A percentile compares a stretch with the other conserved stretches of the same genome.
phyloP scores from a whole-genome alignment of 2,888 invertebrate species.

The Aleiodes leptofemur region DNA sequence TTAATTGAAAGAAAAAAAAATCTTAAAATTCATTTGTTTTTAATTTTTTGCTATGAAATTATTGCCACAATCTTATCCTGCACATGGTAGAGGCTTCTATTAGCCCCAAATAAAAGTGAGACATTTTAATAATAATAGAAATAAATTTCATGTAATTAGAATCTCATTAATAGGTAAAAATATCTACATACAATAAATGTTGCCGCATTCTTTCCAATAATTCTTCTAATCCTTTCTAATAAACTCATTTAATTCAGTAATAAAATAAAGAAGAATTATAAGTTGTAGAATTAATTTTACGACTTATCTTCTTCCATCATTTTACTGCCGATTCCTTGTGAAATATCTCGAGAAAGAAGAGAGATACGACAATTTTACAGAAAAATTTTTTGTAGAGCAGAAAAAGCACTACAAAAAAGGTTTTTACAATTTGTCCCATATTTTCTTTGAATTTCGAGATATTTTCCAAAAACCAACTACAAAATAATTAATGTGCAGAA shows the following conservation, averaged over 20 bases:
- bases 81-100: slow-evolving; percentile 61
- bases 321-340: too few species aligned
- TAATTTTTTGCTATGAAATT: slow-evolving; percentile 58
- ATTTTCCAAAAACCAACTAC: neutral
- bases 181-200: slow-evolving; percentile 30
- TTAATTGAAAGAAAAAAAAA: slow-evolving; percentile 52
- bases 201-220: neutral
- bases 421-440: too few species aligned
- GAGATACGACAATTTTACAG: too few species aligned
- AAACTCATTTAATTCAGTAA: too few species aligned
- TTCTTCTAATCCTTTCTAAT: too few species aligned
- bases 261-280: too few species aligned
- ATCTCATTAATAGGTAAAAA: slow-evolving; percentile 28
- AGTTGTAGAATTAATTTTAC: too few species aligned
- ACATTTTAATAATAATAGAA: slow-evolving; percentile 56
- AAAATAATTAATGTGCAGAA: neutral
- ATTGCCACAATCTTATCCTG: slow-evolving; percentile 70
- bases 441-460: too few species aligned
- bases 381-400: too few species aligned
- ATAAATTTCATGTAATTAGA: slow-evolving; percentile 25
- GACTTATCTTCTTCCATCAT: too few species aligned
- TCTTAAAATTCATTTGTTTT: slow-evolving; percentile 58
- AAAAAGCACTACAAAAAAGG: too few species aligned
- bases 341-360: too few species aligned
- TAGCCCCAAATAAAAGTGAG: slow-evolving; percentile 67